A percentile compares a stretch with the other conserved stretches of the same genome.
Conservation (phyloP, 2,888 invertebrate species). For the Sphinx pinastri region DNA sequence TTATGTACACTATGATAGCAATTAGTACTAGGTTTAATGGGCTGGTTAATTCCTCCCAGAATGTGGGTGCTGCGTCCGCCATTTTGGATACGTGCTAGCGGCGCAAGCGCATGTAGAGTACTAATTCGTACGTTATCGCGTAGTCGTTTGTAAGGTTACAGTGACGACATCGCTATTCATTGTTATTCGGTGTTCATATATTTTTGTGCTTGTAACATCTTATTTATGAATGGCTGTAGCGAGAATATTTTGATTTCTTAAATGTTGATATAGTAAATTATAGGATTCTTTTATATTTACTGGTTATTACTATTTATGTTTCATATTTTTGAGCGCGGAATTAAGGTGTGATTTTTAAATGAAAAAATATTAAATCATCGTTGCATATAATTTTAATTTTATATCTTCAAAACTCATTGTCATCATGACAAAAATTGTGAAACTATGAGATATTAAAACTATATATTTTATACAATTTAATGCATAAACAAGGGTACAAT, state of each 20-base stretch:
- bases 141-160: constrained; percentile 50
- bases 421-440: no score
- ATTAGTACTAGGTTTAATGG: constrained; percentile 71
- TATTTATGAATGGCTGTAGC: neutral
- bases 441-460: no score
- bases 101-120: constrained; percentile 44
- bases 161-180: constrained; percentile 22
- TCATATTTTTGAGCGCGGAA: no score
- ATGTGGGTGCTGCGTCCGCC: constrained; percentile 56
- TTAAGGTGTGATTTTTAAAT: no score
- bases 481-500: no score
- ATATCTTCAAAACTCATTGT: no score
- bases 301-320: neutral
- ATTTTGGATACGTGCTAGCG: constrained; percentile 49
- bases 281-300: neutral
- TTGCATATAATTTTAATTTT: no score
- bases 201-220: neutral
- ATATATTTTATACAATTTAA: no score
- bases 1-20: constrained; percentile 75
- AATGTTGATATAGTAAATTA: no score
- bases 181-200: constrained; percentile 8
- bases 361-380: no score
- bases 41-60: constrained; percentile 77
- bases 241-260: neutral
- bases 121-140: constrained; percentile 50